Evolutionary conservation across 2,797 vertebrate species (phyloP), one percentile per base, ranked within the genome.

Genomic region (Macroramphosus scolopax): DNA sequence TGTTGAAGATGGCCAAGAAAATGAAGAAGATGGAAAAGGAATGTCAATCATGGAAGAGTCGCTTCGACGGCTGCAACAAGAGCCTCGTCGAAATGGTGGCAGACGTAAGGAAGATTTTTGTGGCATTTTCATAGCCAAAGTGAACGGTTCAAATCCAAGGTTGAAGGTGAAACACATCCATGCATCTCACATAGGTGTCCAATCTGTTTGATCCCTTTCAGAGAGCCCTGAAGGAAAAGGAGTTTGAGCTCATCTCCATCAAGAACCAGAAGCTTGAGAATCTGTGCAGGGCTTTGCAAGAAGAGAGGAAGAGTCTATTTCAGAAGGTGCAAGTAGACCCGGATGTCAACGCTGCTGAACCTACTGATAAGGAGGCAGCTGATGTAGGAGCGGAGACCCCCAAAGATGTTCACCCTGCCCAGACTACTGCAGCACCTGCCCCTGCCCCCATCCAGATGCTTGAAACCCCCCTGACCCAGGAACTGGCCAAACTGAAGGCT

Each of bases 21-120:
- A 98, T 98, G 92, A 98, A 90, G 72, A 99, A 97, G 77, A 51
- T 98, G 77, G 97, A 99, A 68, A 99, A 98, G 61, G 97, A 99
- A 75, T 94, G 94, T 13, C 90, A 90, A 71, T 91, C 91, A 0
- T 99, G 97, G 97, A 98, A 95, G 88, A 84, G 86, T 41, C 92
- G 96, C 38, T 99, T 98, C 84, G 96, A 99, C 60, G 91, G 89
- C 78, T 98, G 97, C 65, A 98, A 98, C 87, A 95, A 92, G 85
- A 90, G 89, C 1, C 91, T 99, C 25, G 1, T 99, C 63, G 95
- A 97, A 63, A 98, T 98, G 97, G 95, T 94, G 61, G 86, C 94
- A 79, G 96, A 99, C 85, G 97, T 98, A 75, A 93, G 92, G 40
- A 35, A 51, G 13, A 5, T 6, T 39, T 8, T 17, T 35, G 18